Percentiles rank a stretch among this genome's conserved stretches.
Conservation (phyloP, 2,888 invertebrate genomes). For the Gymnoscelis rufifasciata region DNA sequence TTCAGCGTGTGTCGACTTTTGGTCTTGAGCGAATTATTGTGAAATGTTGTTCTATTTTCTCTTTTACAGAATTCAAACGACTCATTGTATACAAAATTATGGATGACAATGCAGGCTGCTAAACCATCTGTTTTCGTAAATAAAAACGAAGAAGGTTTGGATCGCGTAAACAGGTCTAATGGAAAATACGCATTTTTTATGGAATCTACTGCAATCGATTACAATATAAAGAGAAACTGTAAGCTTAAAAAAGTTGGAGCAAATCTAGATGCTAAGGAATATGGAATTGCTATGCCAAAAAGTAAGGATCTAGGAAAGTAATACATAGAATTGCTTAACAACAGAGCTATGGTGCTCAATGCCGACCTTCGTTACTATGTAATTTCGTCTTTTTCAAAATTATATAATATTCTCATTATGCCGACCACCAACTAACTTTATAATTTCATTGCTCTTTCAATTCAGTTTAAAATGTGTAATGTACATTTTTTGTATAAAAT, state of each 20-base stretch:
- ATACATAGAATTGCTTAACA: too few species aligned
- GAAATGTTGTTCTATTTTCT: background rate
- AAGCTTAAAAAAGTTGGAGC: conserved; percentile 88
- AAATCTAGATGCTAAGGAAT: conserved; percentile 88
- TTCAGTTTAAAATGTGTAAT: too few species aligned
- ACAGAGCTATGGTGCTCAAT: too few species aligned
- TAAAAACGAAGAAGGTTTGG: conserved; percentile 90
- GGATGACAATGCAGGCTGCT: conserved; percentile 91
- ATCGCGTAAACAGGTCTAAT: conserved; percentile 85
- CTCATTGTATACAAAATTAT: conserved; percentile 91
- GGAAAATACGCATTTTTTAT: conserved; percentile 95
- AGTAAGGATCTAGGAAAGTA: conserved; percentile 74
- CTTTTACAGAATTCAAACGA: conserved; percentile 86
- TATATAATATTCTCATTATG: too few species aligned
- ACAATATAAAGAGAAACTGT: conserved; percentile 89
- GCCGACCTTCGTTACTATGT: too few species aligned
- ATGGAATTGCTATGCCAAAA: conserved; percentile 90
- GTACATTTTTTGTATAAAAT: too few species aligned
- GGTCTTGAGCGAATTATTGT: too few species aligned
- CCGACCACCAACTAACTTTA: too few species aligned
- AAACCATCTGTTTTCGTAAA: conserved; percentile 89
- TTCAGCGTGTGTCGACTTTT: too few species aligned
- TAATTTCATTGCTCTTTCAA: too few species aligned
- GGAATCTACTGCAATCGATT: conserved; percentile 97
- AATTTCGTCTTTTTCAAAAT: too few species aligned